These are phyloP conservation scores for Euplagia quadripunctaria DNA, from an alignment of 2,888 invertebrate genomes.

Conservation along the genomic window DNA sequence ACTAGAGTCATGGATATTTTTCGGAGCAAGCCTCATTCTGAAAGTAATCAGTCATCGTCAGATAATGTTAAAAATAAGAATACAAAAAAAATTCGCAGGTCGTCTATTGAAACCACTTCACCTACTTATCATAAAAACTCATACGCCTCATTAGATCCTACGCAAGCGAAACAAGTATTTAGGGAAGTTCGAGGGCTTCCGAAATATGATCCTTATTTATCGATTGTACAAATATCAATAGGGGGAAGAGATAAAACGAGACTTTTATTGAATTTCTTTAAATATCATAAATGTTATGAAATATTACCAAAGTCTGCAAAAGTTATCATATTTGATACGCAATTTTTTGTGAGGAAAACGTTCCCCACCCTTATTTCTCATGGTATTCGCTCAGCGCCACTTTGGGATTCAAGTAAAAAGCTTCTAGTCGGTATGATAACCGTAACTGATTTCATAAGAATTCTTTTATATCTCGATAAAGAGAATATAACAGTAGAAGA, in stretches of 20 bases:
- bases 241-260: conserved; percentile 84
- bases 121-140: conserved; percentile 85
- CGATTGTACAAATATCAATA: conserved; percentile 84
- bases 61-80: conserved; percentile 78
- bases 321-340: conserved; percentile 84
- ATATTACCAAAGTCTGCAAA: conserved; percentile 84
- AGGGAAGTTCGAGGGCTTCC: conserved; percentile 83
- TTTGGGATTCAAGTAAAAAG: conserved; percentile 82
- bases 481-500: conserved; percentile 81
- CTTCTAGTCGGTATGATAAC: conserved; percentile 83
- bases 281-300: conserved; percentile 84
- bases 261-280: conserved; percentile 82
- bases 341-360: conserved; percentile 82
- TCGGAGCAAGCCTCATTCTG: conserved; percentile 76
- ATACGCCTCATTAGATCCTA: conserved; percentile 81
- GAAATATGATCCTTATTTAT: conserved; percentile 83
- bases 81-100: conserved; percentile 74
- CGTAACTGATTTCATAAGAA: conserved; percentile 83
- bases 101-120: conserved; percentile 82
- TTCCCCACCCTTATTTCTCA: conserved; percentile 84
- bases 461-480: conserved; percentile 76
- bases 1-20: conserved; percentile 85
- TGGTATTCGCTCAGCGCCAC: conserved; percentile 82
- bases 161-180: conserved; percentile 82
- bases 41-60: conserved; percentile 64